These are phyloP conservation scores for Volucella inflata DNA, from an alignment of 2,888 invertebrate genomes.

Conservation along the genomic window DNA sequence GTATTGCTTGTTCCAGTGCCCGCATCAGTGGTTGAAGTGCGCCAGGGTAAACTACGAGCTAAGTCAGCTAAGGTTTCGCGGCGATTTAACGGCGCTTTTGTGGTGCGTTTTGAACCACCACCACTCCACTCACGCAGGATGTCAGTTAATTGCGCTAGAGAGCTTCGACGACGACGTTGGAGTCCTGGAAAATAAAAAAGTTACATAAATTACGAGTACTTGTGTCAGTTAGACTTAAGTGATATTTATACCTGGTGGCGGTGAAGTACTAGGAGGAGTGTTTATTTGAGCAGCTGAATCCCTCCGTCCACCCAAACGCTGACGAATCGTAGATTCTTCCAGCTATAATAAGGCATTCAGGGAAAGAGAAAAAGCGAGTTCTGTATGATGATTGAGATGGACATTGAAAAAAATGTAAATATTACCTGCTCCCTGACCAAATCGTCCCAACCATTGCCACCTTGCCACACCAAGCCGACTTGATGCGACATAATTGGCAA, in stretches of 20 bases:
- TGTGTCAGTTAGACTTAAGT: not conserved
- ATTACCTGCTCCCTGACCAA: constrained; percentile 91
- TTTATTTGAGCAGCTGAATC: constrained; percentile 97
- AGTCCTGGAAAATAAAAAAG: constrained; percentile 83
- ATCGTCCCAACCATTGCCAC: constrained; percentile 97
- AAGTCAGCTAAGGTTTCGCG: constrained; percentile 95
- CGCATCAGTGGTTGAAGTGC: constrained; percentile 86
- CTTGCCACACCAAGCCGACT: constrained; percentile 96
- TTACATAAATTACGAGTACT: not conserved
- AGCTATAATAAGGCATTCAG: constrained; percentile 78
- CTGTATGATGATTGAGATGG: not conserved
- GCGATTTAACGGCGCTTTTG: constrained; percentile 89
- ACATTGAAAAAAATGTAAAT: not conserved
- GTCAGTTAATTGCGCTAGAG: constrained; percentile 94
- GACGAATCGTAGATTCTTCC: constrained; percentile 93
- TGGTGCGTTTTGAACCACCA: constrained; percentile 85
- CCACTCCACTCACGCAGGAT: constrained; percentile 94
- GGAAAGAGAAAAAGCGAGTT: not conserved
- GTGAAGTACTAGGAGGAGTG: constrained; percentile 92
- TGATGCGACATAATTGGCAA: constrained; percentile 97
- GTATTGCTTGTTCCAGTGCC: constrained; percentile 82
- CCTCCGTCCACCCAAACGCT: constrained; percentile 92
- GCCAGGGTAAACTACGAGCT: constrained; percentile 93
- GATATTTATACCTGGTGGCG: constrained; percentile 81
- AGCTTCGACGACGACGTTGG: constrained; percentile 91